Evolutionary conservation across 1,140 invertebrate species (phyloP).

Genomic region (Acromyrmex echinatior): DNA sequence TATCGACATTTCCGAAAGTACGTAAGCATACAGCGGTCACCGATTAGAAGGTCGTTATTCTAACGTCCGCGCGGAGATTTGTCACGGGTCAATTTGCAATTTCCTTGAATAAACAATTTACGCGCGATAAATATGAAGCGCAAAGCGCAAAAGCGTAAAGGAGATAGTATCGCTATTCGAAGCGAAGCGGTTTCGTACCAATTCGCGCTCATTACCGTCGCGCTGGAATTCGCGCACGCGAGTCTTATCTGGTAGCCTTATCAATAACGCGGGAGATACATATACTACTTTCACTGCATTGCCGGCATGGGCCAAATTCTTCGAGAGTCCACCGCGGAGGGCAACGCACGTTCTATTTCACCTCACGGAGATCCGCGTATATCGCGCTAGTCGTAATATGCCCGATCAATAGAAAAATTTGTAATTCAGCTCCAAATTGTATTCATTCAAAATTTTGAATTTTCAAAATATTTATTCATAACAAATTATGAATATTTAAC

Average conservation of each 20-base stretch:
- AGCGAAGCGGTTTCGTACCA: conserved; percentile 31
- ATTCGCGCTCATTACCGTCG: conserved; percentile 52
- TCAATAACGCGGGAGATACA: conserved; percentile 37
- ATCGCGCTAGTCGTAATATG: background rate
- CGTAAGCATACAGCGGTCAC: too few relatives aligned
- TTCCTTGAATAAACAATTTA: conserved; percentile 18
- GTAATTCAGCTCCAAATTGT: too few relatives aligned
- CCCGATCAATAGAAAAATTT: too few relatives aligned
- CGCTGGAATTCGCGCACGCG: conserved; percentile 25
- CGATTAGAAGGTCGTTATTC: background rate
- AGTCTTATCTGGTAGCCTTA: conserved; percentile 45
- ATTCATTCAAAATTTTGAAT: too few relatives aligned
- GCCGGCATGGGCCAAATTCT: conserved; percentile 48
- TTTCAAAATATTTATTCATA: too few relatives aligned
- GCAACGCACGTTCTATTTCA: conserved; percentile 37
- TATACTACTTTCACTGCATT: conserved; percentile 49
- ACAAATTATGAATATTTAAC: too few relatives aligned
- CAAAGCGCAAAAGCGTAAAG: background rate
- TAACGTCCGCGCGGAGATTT: background rate
- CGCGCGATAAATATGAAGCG: conserved; percentile 11
- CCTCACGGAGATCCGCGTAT: background rate
- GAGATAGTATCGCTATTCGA: conserved; percentile 32
- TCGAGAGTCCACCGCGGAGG: background rate
- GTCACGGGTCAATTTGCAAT: conserved; percentile 7
- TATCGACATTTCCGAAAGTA: background rate